Evolutionary conservation across 2,797 vertebrate species (phyloP).

Genomic region (Propithecus deckenii): DNA sequence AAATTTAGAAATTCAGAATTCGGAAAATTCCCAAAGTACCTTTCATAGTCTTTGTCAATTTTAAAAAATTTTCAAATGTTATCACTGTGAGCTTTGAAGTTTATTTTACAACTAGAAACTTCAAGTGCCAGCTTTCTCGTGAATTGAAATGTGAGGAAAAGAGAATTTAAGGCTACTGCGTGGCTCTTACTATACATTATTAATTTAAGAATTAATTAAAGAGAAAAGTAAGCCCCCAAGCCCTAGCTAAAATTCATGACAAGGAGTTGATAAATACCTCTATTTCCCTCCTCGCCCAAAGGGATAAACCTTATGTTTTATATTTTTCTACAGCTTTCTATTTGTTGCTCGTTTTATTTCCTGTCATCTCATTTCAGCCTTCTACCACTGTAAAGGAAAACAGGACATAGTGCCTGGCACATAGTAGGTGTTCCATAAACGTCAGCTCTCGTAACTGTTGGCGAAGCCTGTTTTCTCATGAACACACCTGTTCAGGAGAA

Average conservation of each 20-base stretch:
- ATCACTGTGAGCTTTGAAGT: background rate
- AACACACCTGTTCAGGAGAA: rapidly evolving
- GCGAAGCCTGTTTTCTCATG: rapidly evolving
- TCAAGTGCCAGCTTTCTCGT: background rate
- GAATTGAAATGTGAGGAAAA: background rate
- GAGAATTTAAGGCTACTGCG: background rate
- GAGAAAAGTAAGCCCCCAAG: background rate
- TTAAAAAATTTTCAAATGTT: background rate
- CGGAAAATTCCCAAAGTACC: background rate
- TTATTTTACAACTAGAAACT: background rate
- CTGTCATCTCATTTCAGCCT: rapidly evolving
- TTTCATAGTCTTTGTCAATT: background rate
- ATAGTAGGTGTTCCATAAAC: background rate
- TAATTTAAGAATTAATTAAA: background rate
- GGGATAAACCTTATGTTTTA: rapidly evolving
- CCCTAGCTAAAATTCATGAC: background rate
- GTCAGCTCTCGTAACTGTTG: rapidly evolving
- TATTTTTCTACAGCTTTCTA: background rate
- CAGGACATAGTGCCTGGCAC: background rate
- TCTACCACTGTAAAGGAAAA: rapidly evolving
- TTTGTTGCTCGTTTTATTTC: too few species aligned
- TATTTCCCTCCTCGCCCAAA: background rate
- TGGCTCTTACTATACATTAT: rapidly evolving
- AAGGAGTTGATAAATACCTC: background rate
- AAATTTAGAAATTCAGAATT: constrained; percentile 13